A percentile compares a stretch with the other conserved stretches of the same genome.
Evolutionary conservation across 2,888 invertebrate species (phyloP).

Genomic region (Cristatella mucedo): DNA sequence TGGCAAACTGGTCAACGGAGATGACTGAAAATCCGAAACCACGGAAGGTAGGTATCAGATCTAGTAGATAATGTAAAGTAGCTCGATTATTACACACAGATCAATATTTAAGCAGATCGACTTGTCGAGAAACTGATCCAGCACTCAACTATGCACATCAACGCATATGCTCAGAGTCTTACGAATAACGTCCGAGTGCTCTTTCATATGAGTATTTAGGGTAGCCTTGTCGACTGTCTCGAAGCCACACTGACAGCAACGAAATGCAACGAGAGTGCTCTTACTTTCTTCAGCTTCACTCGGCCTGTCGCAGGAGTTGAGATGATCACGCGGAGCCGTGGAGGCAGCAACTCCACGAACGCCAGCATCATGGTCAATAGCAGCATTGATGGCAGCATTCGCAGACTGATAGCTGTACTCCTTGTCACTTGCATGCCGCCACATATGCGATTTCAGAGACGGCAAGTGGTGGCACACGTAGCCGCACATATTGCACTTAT

Average conservation of each 20-base stretch:
- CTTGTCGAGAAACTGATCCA: no score
- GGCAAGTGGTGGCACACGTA: slow-evolving; percentile 37
- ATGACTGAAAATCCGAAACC: no score
- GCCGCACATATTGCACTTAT: slow-evolving; percentile 35
- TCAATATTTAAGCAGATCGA: no score
- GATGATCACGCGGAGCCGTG: not conserved
- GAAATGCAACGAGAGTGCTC: slow-evolving; percentile 26
- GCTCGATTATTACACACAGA: no score
- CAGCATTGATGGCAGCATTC: slow-evolving; percentile 34
- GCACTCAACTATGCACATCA: no score
- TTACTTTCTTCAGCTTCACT: slow-evolving; percentile 16
- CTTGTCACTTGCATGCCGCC: slow-evolving; percentile 33
- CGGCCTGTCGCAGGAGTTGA: not conserved
- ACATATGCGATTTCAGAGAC: slow-evolving; percentile 37
- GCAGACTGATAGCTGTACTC: slow-evolving; percentile 34
- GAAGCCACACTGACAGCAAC: slow-evolving; percentile 36
- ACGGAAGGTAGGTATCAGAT: no score
- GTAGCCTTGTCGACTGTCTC: slow-evolving; percentile 30
- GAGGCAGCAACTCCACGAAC: not conserved
- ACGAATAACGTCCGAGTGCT: slow-evolving; percentile 29
- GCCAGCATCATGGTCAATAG: slow-evolving; percentile 27
- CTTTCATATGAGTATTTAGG: slow-evolving; percentile 30
- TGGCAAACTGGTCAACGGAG: no score
- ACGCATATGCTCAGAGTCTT: slow-evolving; percentile 19
- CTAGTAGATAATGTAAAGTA: no score